Evolutionary conservation across 2,888 invertebrate genomes (phyloP).

Genomic region (Apantesis nais): DNA sequence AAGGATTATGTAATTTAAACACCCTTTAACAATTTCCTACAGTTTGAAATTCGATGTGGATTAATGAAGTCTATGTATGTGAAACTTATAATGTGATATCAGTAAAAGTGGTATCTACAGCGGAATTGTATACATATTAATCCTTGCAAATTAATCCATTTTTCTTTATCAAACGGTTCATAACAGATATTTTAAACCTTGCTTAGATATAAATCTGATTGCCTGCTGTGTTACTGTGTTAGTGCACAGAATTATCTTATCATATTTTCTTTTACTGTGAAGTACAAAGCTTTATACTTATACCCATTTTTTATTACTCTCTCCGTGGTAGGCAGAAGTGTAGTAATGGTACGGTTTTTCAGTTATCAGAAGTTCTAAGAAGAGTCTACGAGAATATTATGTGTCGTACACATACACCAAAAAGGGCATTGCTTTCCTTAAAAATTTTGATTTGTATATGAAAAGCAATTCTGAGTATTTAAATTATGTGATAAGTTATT

Average conservation of each 20-base stretch:
- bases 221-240: background rate
- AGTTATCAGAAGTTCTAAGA: background rate
- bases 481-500: background rate
- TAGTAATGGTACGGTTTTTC: background rate
- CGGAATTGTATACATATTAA: background rate
- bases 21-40: background rate
- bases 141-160: background rate
- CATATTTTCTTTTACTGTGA: background rate
- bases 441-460: too few species aligned
- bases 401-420: too few species aligned
- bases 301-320: background rate
- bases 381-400: background rate
- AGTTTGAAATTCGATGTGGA: slow-evolving; percentile 1
- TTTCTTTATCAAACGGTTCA: background rate
- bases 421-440: too few species aligned
- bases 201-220: background rate
- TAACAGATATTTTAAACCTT: background rate
- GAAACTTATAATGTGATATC: slow-evolving; percentile 1
- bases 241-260: background rate
- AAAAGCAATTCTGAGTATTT: too few species aligned
- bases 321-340: background rate
- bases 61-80: background rate
- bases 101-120: slow-evolving; percentile 4
- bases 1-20: background rate
- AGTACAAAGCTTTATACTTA: background rate